Conservation (phyloP, 35 echinoderm and acorn worm species). For the Lytechinus variegatus region DNA sequence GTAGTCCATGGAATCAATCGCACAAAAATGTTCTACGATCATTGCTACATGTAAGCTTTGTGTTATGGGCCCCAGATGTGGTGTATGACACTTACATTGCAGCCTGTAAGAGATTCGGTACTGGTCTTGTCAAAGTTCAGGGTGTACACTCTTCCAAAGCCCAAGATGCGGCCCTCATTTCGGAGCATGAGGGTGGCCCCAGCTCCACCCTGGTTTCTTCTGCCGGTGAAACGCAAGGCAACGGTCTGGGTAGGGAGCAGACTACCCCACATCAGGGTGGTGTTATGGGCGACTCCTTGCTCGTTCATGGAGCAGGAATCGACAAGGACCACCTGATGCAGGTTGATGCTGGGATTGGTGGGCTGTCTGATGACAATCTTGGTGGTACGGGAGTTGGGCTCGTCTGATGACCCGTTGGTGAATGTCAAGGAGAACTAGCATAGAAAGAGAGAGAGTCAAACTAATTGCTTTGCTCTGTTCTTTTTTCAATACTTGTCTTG, state of each 20-base stretch:
- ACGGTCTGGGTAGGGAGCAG: slow-evolving; percentile 34
- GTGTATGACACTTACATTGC: background rate
- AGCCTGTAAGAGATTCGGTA: background rate
- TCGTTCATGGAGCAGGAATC: slow-evolving; percentile 16
- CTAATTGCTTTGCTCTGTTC: background rate
- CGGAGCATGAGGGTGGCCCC: background rate
- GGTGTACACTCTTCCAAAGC: background rate
- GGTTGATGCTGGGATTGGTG: background rate
- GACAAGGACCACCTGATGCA: background rate
- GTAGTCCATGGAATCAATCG: too few relatives aligned
- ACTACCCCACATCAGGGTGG: slow-evolving; percentile 36
- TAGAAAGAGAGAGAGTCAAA: background rate
- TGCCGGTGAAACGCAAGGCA: background rate
- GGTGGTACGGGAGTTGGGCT: slow-evolving; percentile 16
- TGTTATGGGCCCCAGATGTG: background rate
- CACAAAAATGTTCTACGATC: too few relatives aligned
- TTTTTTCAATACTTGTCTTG: background rate
- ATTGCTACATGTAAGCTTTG: too few relatives aligned
- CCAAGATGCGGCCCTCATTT: background rate
- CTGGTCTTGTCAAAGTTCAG: background rate
- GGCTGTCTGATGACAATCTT: background rate
- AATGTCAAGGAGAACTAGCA: background rate
- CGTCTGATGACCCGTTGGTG: slow-evolving; percentile 34
- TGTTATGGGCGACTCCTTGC: background rate
- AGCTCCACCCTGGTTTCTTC: too few relatives aligned